phyloP scores from a whole-genome alignment of 2,797 vertebrate species.

The Nannoperca obscura region DNA sequence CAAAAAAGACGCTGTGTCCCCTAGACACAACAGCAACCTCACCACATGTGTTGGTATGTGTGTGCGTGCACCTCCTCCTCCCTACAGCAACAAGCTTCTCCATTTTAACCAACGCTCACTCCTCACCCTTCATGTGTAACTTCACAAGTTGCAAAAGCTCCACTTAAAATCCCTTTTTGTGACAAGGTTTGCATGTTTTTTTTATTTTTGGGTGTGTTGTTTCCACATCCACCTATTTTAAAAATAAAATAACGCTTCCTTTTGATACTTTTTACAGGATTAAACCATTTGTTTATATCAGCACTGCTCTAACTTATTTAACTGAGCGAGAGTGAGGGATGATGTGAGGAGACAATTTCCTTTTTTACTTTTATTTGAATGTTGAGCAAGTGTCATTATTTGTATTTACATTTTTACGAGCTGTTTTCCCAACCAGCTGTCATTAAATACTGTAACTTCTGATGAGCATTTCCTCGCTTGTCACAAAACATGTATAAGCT shows the following conservation, averaged over 20 bases:
- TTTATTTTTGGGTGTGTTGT: no score
- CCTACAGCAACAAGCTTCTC: conserved; percentile 55
- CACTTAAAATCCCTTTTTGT: neutral
- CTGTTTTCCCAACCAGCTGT: neutral
- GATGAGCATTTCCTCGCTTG: neutral
- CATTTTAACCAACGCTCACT: conserved; percentile 52
- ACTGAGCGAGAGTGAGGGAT: neutral
- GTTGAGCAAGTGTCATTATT: neutral
- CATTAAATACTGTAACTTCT: neutral
- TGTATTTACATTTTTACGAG: neutral
- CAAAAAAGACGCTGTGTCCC: conserved; percentile 39
- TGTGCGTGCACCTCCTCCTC: conserved; percentile 14
- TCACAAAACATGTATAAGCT: neutral
- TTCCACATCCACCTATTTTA: no score
- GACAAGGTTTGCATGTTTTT: neutral
- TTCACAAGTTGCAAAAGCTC: neutral
- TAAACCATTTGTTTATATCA: neutral
- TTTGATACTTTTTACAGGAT: neutral
- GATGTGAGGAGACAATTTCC: neutral
- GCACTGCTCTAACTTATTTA: neutral
- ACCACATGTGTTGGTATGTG: neutral
- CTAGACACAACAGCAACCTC: conserved; percentile 10
- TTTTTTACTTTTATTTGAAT: neutral
- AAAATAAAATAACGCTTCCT: neutral
- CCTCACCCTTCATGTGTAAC: conserved; percentile 28